Evolutionary conservation across 2,888 invertebrate genomes (phyloP).

Genomic region (Luperina testacea): DNA sequence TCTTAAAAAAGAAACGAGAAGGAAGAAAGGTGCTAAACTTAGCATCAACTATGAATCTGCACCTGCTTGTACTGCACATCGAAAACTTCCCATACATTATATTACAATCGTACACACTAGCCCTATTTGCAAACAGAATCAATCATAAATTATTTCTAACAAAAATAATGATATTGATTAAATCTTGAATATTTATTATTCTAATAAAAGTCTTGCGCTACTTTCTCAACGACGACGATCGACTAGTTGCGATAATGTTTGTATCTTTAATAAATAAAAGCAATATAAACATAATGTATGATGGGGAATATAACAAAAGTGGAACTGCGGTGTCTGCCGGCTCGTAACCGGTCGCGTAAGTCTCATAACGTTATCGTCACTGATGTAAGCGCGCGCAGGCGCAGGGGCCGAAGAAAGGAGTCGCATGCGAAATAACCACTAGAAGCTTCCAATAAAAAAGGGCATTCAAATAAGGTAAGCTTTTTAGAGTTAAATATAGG

Average conservation of each 20-base stretch:
- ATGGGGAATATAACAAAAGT: constrained; percentile 69
- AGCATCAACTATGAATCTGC: constrained; percentile 4
- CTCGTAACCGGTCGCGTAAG: constrained; percentile 81
- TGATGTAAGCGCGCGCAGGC: constrained; percentile 81
- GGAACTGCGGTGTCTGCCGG: constrained; percentile 64
- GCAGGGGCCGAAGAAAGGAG: constrained; percentile 62
- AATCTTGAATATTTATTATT: constrained; percentile 5
- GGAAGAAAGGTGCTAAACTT: constrained; percentile 10
- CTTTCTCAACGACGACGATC: constrained; percentile 15
- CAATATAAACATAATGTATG: constrained; percentile 45
- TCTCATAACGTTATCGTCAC: constrained; percentile 80
- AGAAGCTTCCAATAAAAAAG: constrained; percentile 16
- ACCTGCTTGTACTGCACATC: constrained; percentile 26
- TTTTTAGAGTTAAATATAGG: neutral
- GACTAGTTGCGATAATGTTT: constrained; percentile 13
- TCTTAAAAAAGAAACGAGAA: constrained; percentile 6
- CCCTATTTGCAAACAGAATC: constrained; percentile 12
- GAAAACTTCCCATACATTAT: constrained; percentile 11
- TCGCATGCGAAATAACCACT: constrained; percentile 45
- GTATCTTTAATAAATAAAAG: constrained; percentile 29
- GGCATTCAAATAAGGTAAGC: neutral
- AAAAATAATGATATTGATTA: neutral
- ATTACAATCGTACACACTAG: neutral
- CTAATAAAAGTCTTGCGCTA: constrained; percentile 20
- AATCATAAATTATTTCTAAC: constrained; percentile 8